phyloP scores from a whole-genome alignment of 2,888 invertebrate genomes.

The Thysanoteuthis rhombus region DNA sequence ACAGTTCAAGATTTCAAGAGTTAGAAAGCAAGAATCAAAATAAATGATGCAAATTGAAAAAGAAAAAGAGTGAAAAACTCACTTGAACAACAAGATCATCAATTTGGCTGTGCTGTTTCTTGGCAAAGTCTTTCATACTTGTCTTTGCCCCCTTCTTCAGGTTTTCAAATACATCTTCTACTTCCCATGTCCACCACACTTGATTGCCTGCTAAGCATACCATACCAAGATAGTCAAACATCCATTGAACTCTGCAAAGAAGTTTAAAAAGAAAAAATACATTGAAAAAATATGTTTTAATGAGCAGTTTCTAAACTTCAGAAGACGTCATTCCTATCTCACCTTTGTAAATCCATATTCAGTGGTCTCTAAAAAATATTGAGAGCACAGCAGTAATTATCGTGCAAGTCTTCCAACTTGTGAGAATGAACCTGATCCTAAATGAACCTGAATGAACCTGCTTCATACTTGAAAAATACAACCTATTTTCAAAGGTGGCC shows the following conservation, averaged over 20 bases:
- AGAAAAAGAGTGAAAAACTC: background rate
- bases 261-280: too few species aligned
- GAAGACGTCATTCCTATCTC: background rate
- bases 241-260: conserved; percentile 82
- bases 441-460: too few species aligned
- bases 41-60: background rate
- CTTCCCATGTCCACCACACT: conserved; percentile 96
- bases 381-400: too few species aligned
- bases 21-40: too few species aligned
- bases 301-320: background rate
- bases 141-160: conserved; percentile 76
- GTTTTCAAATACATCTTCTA: conserved; percentile 85
- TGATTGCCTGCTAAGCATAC: conserved; percentile 85
- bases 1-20: too few species aligned
- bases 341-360: too few species aligned
- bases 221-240: conserved; percentile 89
- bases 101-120: conserved; percentile 82
- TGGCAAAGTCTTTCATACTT: conserved; percentile 90
- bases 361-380: too few species aligned
- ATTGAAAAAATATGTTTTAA: background rate
- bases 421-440: too few species aligned
- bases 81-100: conserved; percentile 82
- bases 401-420: too few species aligned
- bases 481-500: too few species aligned
- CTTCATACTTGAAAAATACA: too few species aligned